Evolutionary conservation across 2,113 vertebrate species (phyloP), one percentile per base, ranked within the genome.

Genomic region (Nothobranchius furzeri): DNA sequence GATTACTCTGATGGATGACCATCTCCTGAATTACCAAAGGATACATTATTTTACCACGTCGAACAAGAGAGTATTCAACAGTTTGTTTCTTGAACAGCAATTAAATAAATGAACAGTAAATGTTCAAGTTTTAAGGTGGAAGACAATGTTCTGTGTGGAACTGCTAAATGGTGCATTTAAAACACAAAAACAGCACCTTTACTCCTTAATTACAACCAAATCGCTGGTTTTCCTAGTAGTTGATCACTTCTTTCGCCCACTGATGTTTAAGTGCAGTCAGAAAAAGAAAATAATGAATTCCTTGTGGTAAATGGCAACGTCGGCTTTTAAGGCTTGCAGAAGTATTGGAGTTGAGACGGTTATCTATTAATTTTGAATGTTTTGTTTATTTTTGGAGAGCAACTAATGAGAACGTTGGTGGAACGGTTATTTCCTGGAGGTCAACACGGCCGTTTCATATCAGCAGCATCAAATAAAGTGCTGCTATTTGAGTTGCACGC

Each of bases 401-500:
- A 30, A 30, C 12, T 30, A 60, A 12, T 42, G 12, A 60, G 30
- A 37, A 3, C 50, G 51, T 57, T 73, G 1, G 7, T 64, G 25
- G 25, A 53, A 68, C n/a, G 17, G 30, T 24, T 40, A 36, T 4
- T 60, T 49, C 42, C 52, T 55, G 37, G 14, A 69, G 50, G 64
- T 69, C 20, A 70, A 55, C 9, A 60, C 14, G 56, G 47, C 37
- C 17, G 11, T 36, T 40, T 52, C 14, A 59, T 48, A 51, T 64
- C n/a, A 65, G 36, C 20, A 54, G 48, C 46, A 65, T 62, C 14
- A 70, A 79, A 74, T 46, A 50, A 61, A 64, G 48, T 49, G 64
- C 55, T 67, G 36, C 47, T 63, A 47, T 75, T 62, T 57, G 56
- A 24, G 68, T 66, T 49, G 36, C 68, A 76, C 65, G 68, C 81